Conservation (phyloP, 1,140 invertebrate genomes). For the Drosophila murphyi region DNA sequence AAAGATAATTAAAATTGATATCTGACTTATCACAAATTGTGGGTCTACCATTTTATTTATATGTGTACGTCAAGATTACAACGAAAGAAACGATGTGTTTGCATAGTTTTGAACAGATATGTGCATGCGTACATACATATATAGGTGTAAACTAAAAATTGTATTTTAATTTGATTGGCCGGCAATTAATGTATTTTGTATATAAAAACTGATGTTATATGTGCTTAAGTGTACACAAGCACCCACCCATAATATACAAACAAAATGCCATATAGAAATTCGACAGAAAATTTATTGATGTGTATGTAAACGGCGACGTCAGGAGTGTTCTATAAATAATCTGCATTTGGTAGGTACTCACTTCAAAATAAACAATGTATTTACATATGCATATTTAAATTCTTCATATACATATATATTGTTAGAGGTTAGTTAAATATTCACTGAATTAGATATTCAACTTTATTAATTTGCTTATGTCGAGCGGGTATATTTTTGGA, state of each 20-base stretch:
- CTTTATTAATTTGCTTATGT: too few species aligned
- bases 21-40: slow-evolving; percentile 6
- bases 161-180: slow-evolving; percentile 5
- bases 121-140: slow-evolving; percentile 30
- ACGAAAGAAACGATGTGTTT: slow-evolving; percentile 15
- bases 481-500: not conserved
- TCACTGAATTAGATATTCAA: too few species aligned
- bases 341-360: slow-evolving; percentile 29
- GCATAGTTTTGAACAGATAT: slow-evolving; percentile 29
- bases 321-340: slow-evolving; percentile 30
- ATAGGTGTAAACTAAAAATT: slow-evolving; percentile 26
- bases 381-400: not conserved
- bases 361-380: slow-evolving; percentile 20
- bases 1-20: not conserved
- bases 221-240: slow-evolving; percentile 3
- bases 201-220: slow-evolving; percentile 5
- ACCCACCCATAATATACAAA: slow-evolving; percentile 1
- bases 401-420: too few species aligned
- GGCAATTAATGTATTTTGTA: slow-evolving; percentile 16
- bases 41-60: not conserved
- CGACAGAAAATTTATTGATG: slow-evolving; percentile 6
- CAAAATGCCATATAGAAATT: slow-evolving; percentile 22
- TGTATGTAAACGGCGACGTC: slow-evolving; percentile 19
- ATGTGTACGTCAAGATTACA: slow-evolving; percentile 10
- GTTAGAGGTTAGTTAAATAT: too few species aligned